Base-by-base conservation (phyloP, 2,888 invertebrate genomes). In the Drosophila neutralis region DNA sequence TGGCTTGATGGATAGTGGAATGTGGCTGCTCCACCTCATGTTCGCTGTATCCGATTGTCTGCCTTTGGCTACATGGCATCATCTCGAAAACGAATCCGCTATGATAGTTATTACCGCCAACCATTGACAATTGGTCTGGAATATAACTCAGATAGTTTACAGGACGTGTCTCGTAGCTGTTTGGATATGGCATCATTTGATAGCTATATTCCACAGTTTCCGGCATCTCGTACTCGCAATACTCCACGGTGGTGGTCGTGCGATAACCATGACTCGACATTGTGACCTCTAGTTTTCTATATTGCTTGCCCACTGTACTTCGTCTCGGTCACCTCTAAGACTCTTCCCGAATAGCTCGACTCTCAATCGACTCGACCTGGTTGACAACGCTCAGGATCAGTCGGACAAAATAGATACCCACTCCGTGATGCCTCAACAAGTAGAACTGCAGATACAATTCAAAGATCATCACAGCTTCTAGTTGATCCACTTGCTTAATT, bases 371-470 rank as follows among this genome's bases (percentile, higher is more conserved):
- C 27, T 82, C 82, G 72, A 70, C 69, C 62, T 91, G 89, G 68
- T 91, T 91, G 8, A 79, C 77, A 42, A 91, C 61, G 65, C 82
- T 89, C 18, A 91, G 69, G 60, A 70, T 83, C 74, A 91, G 83
- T 45, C 91, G 87, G 66, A 91, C 64, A 80, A 87, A 91, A 69
- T 89, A 90, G 67, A 88, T 84, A 64, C 89, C 88, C 70, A 90
- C 83, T 78, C 86, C 80, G 59, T 80, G 67, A 54, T 83, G 83
- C 70, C 92, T 86, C 89, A 91, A 88, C 70, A 92, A 79, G 76
- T 89, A 90, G 35, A 91, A 90, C 80, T 91, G 91, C 71, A 91
- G 72, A 74, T 80, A 86, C 18, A 92, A 83, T 72, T 92, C 91
- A 66, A 88, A 89, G 82, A 91, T 90, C 91, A 92, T 91, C 73